These are phyloP conservation scores for Chloromyia formosa DNA, from an alignment of 2,888 invertebrate genomes.

Conservation along the genomic window DNA sequence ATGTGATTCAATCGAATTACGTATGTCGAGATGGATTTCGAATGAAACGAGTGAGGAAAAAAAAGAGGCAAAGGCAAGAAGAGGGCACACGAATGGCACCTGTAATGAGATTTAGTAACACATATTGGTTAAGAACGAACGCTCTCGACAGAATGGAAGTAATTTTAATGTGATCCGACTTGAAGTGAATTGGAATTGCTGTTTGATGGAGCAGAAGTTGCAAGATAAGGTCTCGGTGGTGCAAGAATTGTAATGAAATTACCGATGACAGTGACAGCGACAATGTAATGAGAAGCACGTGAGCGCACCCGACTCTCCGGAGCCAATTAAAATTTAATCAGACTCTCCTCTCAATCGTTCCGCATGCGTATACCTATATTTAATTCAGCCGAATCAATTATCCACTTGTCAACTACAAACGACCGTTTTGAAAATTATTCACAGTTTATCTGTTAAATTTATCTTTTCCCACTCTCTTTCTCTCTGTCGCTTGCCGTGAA, in stretches of 20 bases:
- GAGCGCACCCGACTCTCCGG: too few relatives aligned
- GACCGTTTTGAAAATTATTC: background rate
- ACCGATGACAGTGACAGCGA: too few relatives aligned
- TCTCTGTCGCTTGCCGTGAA: background rate
- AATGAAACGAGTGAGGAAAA: background rate
- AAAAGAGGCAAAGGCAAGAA: background rate
- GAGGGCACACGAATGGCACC: slow-evolving; percentile 34
- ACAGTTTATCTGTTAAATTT: slow-evolving; percentile 32
- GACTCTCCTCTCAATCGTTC: too few relatives aligned
- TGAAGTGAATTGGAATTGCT: background rate
- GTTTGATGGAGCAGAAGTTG: background rate
- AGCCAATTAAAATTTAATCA: too few relatives aligned
- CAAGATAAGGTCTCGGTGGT: too few relatives aligned
- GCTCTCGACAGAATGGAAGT: slow-evolving; percentile 18
- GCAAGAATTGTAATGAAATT: too few relatives aligned
- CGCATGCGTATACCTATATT: too few relatives aligned
- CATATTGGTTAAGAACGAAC: slow-evolving; percentile 27
- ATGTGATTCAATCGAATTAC: slow-evolving; percentile 41
- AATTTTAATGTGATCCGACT: slow-evolving; percentile 18
- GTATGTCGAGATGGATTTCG: background rate
- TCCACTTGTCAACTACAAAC: background rate
- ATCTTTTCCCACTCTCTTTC: background rate
- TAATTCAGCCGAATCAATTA: background rate
- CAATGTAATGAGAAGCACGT: too few relatives aligned
- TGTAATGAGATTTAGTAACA: slow-evolving; percentile 33